Base-by-base conservation (phyloP, 2,888 invertebrate genomes). In the Plagodis pulveraria region DNA sequence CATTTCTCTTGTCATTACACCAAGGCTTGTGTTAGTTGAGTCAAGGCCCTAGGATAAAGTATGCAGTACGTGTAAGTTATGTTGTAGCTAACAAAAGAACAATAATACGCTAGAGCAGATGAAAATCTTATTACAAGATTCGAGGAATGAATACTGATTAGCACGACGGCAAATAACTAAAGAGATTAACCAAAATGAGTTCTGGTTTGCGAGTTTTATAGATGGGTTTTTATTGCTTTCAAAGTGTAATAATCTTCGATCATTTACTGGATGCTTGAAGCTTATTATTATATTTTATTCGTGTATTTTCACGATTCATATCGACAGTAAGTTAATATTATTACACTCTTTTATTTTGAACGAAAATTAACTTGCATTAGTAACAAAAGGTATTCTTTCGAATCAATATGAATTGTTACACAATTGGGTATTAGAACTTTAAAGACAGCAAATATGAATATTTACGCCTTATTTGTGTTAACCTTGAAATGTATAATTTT, bases 71-170 rank as follows among this genome's bases (percentile, higher is more conserved):
- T 60, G 56, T 56, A 22, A 56, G 60, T 59, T 55, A 60, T 56
- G 60, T 56, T 46, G 56, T 59, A 50, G 54, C 46, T 42, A 38
- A 33, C 43, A 51, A 48, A 59, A 59, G 60, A 61, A 61, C 60
- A 56, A 61, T 61, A 61, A 61, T 61, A 52, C 36, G 56, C 45
- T 49, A 49, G 56, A 56, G 60, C 56, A 45, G 52, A 61, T 61
- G 56, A 56, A 61, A 61, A 56, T 56, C 60, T 61, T 61, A 61
- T 61, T 61, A 61, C 56, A 33, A 32, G 35, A 43, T n/a, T 42
- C 49, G 45, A 36, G 60, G 42, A 56, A 52, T 34, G 60, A 56
- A 61, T 61, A 61, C 60, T 56, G 60, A 61, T 61, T 61, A 52
- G 49, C 45, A 42, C 44, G 54, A 52, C 44, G 33, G 45, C 33